Evolutionary conservation across 2,888 invertebrate species (phyloP).

Genomic region (Pollenia labialis): DNA sequence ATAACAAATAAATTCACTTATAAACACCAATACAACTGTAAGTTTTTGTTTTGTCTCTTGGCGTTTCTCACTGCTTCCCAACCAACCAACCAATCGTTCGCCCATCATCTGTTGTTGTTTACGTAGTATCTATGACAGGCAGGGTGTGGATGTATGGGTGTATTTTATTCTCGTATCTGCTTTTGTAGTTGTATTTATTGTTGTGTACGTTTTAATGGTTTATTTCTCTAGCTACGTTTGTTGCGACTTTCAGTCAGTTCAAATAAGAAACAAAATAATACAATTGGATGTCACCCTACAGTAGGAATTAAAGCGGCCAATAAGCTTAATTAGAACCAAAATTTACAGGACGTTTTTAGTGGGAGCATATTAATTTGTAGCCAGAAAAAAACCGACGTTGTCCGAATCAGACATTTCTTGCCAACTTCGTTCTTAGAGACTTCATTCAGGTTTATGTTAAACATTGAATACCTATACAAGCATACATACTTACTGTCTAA

Average conservation of each 20-base stretch:
- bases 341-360: too few species aligned
- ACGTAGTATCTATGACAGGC: slow-evolving; percentile 44
- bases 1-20: slow-evolving; percentile 40
- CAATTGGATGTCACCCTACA: slow-evolving; percentile 25
- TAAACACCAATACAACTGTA: slow-evolving; percentile 35
- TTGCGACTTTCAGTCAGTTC: slow-evolving; percentile 17
- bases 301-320: background rate
- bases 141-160: slow-evolving; percentile 12
- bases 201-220: slow-evolving; percentile 54
- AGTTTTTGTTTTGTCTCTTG: slow-evolving; percentile 66
- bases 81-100: background rate
- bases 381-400: too few species aligned
- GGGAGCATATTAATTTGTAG: too few species aligned
- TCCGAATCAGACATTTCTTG: too few species aligned
- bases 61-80: slow-evolving; percentile 37
- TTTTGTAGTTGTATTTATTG: slow-evolving; percentile 54
- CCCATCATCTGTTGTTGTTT: slow-evolving; percentile 34
- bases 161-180: slow-evolving; percentile 21
- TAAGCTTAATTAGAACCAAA: background rate
- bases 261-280: slow-evolving; percentile 8
- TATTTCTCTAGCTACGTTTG: slow-evolving; percentile 39
- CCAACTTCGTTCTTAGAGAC: too few species aligned
- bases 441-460: too few species aligned
- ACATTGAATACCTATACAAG: too few species aligned
- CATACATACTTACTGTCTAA: too few species aligned